Percentiles rank a stretch among this genome's conserved stretches.
Conservation (phyloP, 1,140 invertebrate species). For the Caenorhabditis latens region DNA sequence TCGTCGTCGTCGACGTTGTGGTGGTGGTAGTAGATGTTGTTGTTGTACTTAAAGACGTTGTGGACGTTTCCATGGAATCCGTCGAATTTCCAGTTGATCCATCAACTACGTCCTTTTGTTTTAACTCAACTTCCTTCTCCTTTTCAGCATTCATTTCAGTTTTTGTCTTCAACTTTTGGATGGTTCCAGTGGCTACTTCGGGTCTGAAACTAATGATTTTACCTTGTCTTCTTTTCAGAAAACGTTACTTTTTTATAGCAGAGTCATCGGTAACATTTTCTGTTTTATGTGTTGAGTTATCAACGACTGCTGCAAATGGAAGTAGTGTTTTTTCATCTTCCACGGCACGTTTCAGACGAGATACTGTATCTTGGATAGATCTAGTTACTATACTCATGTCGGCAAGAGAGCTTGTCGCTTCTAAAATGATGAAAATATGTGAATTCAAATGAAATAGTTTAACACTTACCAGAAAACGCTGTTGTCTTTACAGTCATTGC, state of each 20-base stretch:
- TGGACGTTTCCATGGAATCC: background rate
- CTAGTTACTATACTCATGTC: conserved; percentile 28
- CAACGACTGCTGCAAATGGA: background rate
- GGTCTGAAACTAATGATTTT: background rate
- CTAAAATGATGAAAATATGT: background rate
- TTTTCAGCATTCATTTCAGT: conserved; percentile 42
- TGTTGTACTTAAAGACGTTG: background rate
- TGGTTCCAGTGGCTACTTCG: conserved; percentile 35
- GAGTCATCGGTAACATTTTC: background rate
- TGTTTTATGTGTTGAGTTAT: conserved; percentile 1
- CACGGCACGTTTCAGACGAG: conserved; percentile 18
- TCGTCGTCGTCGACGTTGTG: no score
- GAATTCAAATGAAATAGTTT: background rate
- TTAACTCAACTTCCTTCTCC: conserved; percentile 29
- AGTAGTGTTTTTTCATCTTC: background rate
- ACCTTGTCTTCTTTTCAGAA: background rate
- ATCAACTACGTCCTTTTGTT: background rate
- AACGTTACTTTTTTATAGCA: conserved; percentile 3
- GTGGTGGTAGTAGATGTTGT: background rate
- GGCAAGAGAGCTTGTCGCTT: background rate
- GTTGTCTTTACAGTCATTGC: conserved; percentile 15
- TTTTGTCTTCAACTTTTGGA: conserved; percentile 18
- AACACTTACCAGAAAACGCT: background rate
- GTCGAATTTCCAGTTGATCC: conserved; percentile 9
- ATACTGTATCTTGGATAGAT: conserved; percentile 46